Evolutionary conservation across 1,140 invertebrate species (phyloP).

Genomic region (Harlomillsia oculata): DNA sequence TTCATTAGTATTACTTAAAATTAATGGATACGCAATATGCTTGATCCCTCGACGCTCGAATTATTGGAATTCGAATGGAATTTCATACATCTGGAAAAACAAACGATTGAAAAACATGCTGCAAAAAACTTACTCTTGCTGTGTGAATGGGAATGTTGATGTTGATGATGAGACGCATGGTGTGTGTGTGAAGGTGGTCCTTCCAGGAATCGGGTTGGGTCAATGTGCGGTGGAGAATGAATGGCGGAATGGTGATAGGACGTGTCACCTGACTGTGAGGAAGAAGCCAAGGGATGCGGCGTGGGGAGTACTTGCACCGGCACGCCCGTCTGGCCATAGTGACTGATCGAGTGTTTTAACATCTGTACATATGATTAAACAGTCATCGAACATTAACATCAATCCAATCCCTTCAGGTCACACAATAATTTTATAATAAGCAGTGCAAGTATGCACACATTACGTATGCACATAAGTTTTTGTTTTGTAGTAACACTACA

Average conservation of each 20-base stretch:
- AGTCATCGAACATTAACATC: background rate
- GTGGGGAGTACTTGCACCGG: conserved; percentile 19
- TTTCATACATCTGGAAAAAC: no score
- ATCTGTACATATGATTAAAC: conserved; percentile 17
- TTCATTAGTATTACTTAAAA: background rate
- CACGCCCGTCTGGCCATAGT: conserved; percentile 32
- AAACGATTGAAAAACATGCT: no score
- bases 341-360: conserved; percentile 34
- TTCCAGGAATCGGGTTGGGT: conserved; percentile 31
- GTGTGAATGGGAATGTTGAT: conserved; percentile 14
- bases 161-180: conserved; percentile 29
- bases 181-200: conserved; percentile 22
- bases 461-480: background rate
- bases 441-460: no score
- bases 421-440: conserved; percentile 4
- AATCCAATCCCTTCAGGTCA: conserved; percentile 11
- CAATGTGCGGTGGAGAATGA: conserved; percentile 22
- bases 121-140: conserved; percentile 23
- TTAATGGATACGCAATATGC: no score
- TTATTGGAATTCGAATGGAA: background rate
- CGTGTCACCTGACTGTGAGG: conserved; percentile 32
- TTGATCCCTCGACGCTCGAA: background rate
- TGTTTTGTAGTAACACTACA: no score
- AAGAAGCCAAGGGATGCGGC: conserved; percentile 32
- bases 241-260: conserved; percentile 10